phyloP scores from a whole-genome alignment of 2,888 invertebrate species.

The Drosophila quasianomalipes region DNA sequence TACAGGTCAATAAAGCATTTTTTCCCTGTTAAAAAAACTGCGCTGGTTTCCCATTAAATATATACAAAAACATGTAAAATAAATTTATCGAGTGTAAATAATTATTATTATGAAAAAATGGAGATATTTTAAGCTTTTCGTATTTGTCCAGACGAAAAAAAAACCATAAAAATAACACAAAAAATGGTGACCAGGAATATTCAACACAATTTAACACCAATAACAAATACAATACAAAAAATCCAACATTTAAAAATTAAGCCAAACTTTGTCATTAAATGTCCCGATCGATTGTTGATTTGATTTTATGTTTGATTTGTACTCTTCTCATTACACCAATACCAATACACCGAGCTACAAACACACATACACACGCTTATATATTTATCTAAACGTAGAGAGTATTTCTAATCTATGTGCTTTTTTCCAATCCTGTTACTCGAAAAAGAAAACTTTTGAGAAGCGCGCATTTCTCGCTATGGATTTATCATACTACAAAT shows the following conservation, averaged over 20 bases:
- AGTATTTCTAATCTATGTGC: slow-evolving; percentile 63
- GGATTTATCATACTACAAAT: slow-evolving; percentile 32
- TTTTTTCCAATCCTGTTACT: slow-evolving; percentile 49
- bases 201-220: slow-evolving; percentile 13
- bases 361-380: slow-evolving; percentile 16
- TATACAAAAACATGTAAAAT: not conserved
- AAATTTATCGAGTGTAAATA: slow-evolving; percentile 10
- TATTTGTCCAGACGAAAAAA: not conserved
- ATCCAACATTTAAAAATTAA: not conserved
- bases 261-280: slow-evolving; percentile 63
- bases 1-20: slow-evolving; percentile 37
- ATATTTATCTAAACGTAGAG: slow-evolving; percentile 23
- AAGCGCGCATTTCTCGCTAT: slow-evolving; percentile 41
- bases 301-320: slow-evolving; percentile 53
- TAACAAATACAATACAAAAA: slow-evolving; percentile 14
- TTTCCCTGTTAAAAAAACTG: slow-evolving; percentile 3
- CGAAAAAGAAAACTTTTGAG: slow-evolving; percentile 13
- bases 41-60: slow-evolving; percentile 12
- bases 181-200: slow-evolving; percentile 7
- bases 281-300: slow-evolving; percentile 71
- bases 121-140: not conserved
- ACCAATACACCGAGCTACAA: not conserved
- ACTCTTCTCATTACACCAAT: slow-evolving; percentile 45
- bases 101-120: not conserved
- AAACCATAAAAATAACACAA: not conserved